Conservation (phyloP, 2,888 invertebrate species). For the Rhodophaea formosa region DNA sequence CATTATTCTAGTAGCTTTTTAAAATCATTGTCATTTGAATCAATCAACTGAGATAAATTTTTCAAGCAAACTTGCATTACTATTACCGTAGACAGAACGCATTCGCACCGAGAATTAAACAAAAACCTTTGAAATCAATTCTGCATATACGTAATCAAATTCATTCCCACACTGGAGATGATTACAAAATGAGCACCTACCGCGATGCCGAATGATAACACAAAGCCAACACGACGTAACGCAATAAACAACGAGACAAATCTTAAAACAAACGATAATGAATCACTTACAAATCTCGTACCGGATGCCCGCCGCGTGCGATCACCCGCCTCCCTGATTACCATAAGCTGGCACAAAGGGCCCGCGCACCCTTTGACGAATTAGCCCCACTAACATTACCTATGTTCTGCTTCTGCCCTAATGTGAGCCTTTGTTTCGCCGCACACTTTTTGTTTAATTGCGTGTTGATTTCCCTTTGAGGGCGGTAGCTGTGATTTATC, state of each 20-base stretch:
- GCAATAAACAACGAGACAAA: conserved; percentile 9
- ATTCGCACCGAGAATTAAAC: too few species aligned
- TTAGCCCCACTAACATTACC: conserved; percentile 67
- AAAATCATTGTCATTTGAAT: too few species aligned
- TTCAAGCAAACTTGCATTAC: too few species aligned
- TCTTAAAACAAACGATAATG: conserved; percentile 17
- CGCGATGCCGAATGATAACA: conserved; percentile 1
- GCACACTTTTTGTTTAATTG: conserved; percentile 16
- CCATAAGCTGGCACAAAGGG: conserved; percentile 76
- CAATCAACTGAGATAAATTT: too few species aligned
- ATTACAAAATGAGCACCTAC: background rate
- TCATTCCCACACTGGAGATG: background rate
- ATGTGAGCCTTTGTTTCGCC: conserved; percentile 23
- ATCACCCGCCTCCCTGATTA: conserved; percentile 51
- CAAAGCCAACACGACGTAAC: conserved; percentile 4
- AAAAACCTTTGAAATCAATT: background rate
- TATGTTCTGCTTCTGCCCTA: conserved; percentile 36
- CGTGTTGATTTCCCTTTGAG: conserved; percentile 10
- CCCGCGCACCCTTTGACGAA: conserved; percentile 72
- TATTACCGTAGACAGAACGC: too few species aligned
- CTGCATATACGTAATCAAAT: background rate
- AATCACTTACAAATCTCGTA: conserved; percentile 24
- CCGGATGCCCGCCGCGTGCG: conserved; percentile 10
- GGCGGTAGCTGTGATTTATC: background rate
- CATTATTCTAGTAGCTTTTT: too few species aligned